Conservation (phyloP, 2,888 invertebrate species). For the Sphaerophoria rueppellii region DNA sequence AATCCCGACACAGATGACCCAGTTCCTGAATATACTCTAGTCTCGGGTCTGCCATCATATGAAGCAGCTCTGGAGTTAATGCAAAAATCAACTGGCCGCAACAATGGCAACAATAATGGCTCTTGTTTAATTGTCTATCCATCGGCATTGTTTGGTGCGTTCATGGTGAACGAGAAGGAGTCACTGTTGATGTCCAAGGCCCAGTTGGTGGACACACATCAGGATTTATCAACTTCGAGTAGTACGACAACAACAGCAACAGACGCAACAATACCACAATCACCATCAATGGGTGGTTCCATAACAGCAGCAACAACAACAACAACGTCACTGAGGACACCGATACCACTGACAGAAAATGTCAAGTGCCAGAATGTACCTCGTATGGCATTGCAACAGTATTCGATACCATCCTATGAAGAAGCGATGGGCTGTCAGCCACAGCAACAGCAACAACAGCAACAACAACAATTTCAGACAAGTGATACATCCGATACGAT, state of each 20-base stretch:
- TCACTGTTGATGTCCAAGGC: constrained; percentile 32
- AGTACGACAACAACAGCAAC: constrained; percentile 42
- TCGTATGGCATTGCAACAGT: constrained; percentile 62
- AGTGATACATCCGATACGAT: constrained; percentile 44
- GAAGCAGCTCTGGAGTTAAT: constrained; percentile 85
- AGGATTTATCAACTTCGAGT: constrained; percentile 20
- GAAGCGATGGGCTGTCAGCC: constrained; percentile 63
- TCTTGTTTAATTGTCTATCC: constrained; percentile 80
- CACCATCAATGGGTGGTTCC: constrained; percentile 62
- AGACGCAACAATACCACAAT: constrained; percentile 65
- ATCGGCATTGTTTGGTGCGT: constrained; percentile 78
- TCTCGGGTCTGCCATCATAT: constrained; percentile 86
- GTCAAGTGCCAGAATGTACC: constrained; percentile 66
- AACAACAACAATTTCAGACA: constrained; percentile 59
- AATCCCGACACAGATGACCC: constrained; percentile 83
- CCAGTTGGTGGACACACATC: neutral
- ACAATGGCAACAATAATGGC: constrained; percentile 33
- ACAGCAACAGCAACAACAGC: constrained; percentile 53
- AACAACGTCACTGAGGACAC: constrained; percentile 56
- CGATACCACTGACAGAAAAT: constrained; percentile 64
- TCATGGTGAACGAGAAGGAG: constrained; percentile 77
- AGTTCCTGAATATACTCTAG: constrained; percentile 85
- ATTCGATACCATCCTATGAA: constrained; percentile 70
- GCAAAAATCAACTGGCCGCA: constrained; percentile 79
- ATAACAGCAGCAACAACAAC: constrained; percentile 56